Percentiles rank a stretch among this genome's conserved stretches.
Conservation (phyloP, 2,888 invertebrate species). For the Chrysodeixis includens region DNA sequence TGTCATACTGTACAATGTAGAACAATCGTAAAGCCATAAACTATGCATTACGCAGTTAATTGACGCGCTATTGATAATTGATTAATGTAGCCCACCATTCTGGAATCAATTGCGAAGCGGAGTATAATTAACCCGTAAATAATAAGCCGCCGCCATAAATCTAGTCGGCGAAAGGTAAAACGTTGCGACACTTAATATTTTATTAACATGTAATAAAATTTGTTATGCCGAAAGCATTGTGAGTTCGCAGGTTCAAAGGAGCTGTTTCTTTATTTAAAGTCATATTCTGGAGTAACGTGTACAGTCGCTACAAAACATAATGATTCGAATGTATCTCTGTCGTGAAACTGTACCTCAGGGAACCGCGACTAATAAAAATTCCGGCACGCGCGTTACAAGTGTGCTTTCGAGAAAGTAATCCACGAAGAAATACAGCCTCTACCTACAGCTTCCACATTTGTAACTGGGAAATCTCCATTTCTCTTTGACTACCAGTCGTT, state of each 20-base stretch:
- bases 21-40: constrained; percentile 20
- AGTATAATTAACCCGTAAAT: constrained; percentile 31
- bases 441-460: constrained; percentile 86
- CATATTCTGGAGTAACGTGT: constrained; percentile 66
- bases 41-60: constrained; percentile 29
- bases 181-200: constrained; percentile 44
- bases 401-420: constrained; percentile 85
- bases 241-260: constrained; percentile 32
- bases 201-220: constrained; percentile 50
- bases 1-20: constrained; percentile 13
- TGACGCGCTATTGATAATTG: constrained; percentile 30
- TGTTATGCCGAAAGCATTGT: constrained; percentile 53
- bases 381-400: constrained; percentile 80
- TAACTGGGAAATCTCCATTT: constrained; percentile 88
- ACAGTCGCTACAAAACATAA: constrained; percentile 76
- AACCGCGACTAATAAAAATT: constrained; percentile 84
- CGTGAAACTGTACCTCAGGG: constrained; percentile 81
- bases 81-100: constrained; percentile 29
- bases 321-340: constrained; percentile 83
- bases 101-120: constrained; percentile 41
- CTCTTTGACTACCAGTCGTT: constrained; percentile 87
- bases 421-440: constrained; percentile 84
- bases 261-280: constrained; percentile 65
- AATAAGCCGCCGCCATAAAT: constrained; percentile 28
- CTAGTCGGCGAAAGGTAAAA: constrained; percentile 17